Evolutionary conservation across 2,888 invertebrate species (phyloP), one percentile per base, ranked within the genome.

Genomic region (Periphyllus acericola): DNA sequence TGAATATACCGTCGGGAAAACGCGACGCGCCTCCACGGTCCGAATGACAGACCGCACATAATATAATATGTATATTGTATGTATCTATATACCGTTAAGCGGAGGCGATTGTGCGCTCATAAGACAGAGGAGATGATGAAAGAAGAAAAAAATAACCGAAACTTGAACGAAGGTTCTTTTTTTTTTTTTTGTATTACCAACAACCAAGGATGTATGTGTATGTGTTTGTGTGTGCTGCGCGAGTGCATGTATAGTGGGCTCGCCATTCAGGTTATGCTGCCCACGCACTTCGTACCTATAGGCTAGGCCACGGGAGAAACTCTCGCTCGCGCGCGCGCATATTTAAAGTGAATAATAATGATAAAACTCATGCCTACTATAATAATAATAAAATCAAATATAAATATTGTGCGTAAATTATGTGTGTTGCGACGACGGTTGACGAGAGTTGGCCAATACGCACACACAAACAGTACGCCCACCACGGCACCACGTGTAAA

Each of bases 281-380:
- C 87, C 87, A 87, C 87, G 87, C 87, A 81, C 40, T 60, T 55
- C 71, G 71, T 46, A 19, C 68, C 25, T 68, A 75, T 29, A 46
- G 72, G 86, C 72, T 87, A 87, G 86, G 79, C 86, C 79, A 79
- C 84, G 46, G 79, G 87, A 81, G 87, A 87, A 87, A 87, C 87
- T 87, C 40, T 40, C 75, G 60, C 84, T 19, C 21, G 60, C 60
- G 68, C 86, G 66, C 34, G 60, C 72, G 74, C 46, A 81, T 87
- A 80, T 80, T 80, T 81, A 60, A 84, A 76, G 29, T 34, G 76
- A 78, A 80, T 80, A 80, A 75, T 68, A 81, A 83, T 71, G 52
- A 85, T 78, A 78, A 46, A 29, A 52, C 34, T 9, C 46, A 75
- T 75, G 81, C 87, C 81, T 87, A 87, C 87, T 75, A 74, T 84